phyloP scores from a whole-genome alignment of 2,113 vertebrate genomes.

The Beaufortia kweichowensis region DNA sequence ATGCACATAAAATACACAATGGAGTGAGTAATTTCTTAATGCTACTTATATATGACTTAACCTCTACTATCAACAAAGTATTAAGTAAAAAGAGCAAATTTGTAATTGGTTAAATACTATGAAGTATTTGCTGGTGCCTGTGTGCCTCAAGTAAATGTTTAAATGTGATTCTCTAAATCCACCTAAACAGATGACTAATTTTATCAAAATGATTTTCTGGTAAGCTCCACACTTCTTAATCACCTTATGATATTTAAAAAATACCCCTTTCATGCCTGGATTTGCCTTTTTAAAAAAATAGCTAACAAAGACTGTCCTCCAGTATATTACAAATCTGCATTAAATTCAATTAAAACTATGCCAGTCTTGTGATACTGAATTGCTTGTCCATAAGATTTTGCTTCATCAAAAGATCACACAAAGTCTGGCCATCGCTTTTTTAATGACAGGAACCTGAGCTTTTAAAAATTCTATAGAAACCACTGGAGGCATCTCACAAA shows the following conservation, averaged over 20 bases:
- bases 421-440: not conserved
- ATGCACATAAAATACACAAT: constrained; percentile 16
- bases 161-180: constrained; percentile 42
- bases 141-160: constrained; percentile 15
- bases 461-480: not conserved
- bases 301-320: constrained; percentile 48
- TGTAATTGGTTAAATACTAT: constrained; percentile 11
- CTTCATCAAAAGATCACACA: not conserved
- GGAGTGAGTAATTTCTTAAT: not conserved
- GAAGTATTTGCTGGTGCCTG: constrained; percentile 21
- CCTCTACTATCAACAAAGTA: constrained; percentile 11
- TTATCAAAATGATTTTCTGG: constrained; percentile 62
- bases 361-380: constrained; percentile 7
- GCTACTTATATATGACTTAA: constrained; percentile 13
- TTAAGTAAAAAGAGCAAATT: constrained; percentile 8
- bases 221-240: constrained; percentile 68
- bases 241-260: constrained; percentile 63
- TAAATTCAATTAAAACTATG: constrained; percentile 56
- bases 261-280: constrained; percentile 59
- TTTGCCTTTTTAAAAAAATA: constrained; percentile 58
- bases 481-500: too few species aligned
- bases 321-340: constrained; percentile 53
- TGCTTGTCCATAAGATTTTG: constrained; percentile 7
- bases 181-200: constrained; percentile 62
- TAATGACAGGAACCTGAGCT: constrained; percentile 49